Base-by-base conservation (phyloP, 2,888 invertebrate genomes). In the Noctua janthe region DNA sequence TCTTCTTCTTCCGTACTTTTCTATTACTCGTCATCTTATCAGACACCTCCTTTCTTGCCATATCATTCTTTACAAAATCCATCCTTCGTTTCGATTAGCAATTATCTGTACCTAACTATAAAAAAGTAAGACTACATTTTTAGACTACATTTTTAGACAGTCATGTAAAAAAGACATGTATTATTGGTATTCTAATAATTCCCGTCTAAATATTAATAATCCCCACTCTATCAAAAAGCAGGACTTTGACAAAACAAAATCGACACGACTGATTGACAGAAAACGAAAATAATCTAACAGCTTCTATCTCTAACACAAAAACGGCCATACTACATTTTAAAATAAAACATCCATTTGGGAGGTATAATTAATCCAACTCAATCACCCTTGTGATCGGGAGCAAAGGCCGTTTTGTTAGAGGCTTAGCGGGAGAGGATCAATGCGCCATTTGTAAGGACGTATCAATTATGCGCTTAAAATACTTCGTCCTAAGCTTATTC, bases 391-490 rank as follows among this genome's bases (percentile, higher is more conserved):
- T 69, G 80, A 87, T 87, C 76, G 74, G 81, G 73, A 85, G 80
- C 79, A 83, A 87, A 88, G 83, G 74, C 77, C 85, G 82, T 85
- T 89, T 87, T 80, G 84, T 85, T 81, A 80, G 78, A 75, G 74
- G 87, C 87, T 89, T 88, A 88, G 71, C 73, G 66, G 67, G 78
- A 84, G 64, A 43, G 81, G 85, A 88, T 89, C 89, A 85, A 84
- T 88, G 77, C 80, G 77, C 75, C 81, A 77, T 85, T 82, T 78
- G 76, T 83, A 81, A 79, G 74, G 80, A 88, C 80, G 82, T 87
- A 89, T 89, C 85, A 89, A 89, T 89, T 89, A 89, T 87, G 80
- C 76, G 88, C 87, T 88, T 87, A 89, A 81, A 89, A 80, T 84
- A 85, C 88, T 85, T 82, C 81, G 81, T 74, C 84, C 78, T 86